Evolutionary conservation across 2,113 vertebrate species (phyloP), one percentile per base, ranked within the genome.

Genomic region (Cyanoderma ruficeps): DNA sequence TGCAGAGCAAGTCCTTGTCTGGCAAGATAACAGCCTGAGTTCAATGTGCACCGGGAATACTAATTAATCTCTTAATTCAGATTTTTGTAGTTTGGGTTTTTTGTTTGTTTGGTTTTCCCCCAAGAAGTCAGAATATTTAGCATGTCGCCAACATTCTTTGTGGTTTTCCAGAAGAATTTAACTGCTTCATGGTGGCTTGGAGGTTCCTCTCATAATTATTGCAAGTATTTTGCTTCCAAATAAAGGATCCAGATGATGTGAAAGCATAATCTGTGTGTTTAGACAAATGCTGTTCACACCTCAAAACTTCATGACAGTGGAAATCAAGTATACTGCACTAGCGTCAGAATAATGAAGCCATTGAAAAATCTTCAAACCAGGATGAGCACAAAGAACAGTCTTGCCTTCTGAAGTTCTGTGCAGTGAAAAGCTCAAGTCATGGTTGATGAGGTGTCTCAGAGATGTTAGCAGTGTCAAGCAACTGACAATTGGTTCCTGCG

Each of bases 11-110:
- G 77, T 68, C 69, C 91, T 95, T 87, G 57, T 89, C 87, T 91
- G 61, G 83, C 81, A 94, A 94, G 95, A 95, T 96, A 96, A 93
- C 91, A 95, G 64, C 69, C 57, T 44, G 68, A 87, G 47, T 89
- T 95, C 68, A 70, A 2, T 68, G 47, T 89, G 83, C 86, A 89
- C 44, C 14, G 59, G 56, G 86, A 96, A 93, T 87, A 53, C 61
- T 91, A 94, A 93, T 94, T 89, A 89, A 52, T 78, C 11, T 82
- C 60, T 87, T 90, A 56, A 91, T 94, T 92, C 87, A 79, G 35
- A 78, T 92, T 82, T 95, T 90, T 30, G 39, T 75, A 10, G 39
- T 88, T 67, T 53, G 25, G 4, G 37, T 60, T 35, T 33, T 81
- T 39, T 61, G 15, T 42, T 89, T 81, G 37, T 0, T 69, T 31